These are phyloP conservation scores for Smittia sp. DNA, from an alignment of 2,888 invertebrate species.

Conservation along the genomic window DNA sequence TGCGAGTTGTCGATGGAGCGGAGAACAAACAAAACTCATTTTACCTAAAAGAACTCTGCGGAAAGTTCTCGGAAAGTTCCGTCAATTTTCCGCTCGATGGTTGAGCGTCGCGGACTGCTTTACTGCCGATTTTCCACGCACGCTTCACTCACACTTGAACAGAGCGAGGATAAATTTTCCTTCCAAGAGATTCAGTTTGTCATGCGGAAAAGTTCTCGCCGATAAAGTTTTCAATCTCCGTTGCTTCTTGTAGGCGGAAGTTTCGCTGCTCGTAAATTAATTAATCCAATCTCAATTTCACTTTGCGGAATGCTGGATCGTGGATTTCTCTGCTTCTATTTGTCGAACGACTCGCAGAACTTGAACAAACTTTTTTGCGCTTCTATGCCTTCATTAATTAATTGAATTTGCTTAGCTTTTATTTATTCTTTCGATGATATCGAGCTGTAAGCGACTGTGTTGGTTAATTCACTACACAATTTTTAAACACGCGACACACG, in stretches of 20 bases:
- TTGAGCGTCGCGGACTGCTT: not conserved
- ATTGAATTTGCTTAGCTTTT: constrained; percentile 39
- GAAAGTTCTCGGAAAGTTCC: too few relatives aligned
- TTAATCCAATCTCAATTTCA: not conserved
- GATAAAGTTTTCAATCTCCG: not conserved
- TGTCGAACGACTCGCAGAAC: constrained; percentile 3
- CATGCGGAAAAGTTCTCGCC: not conserved
- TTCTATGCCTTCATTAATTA: constrained; percentile 36
- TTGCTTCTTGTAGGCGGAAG: not conserved
- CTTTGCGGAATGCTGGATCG: not conserved
- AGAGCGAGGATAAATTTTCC: too few relatives aligned
- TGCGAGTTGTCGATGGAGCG: not conserved
- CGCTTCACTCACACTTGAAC: not conserved
- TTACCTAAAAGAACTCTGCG: not conserved
- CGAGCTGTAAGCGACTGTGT: not conserved
- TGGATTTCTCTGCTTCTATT: not conserved
- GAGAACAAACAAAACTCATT: constrained; percentile 4
- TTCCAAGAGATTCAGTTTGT: not conserved
- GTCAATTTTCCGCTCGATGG: constrained; percentile 7
- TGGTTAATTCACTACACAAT: constrained; percentile 17
- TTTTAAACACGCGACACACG: constrained; percentile 11
- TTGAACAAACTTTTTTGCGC: constrained; percentile 13
- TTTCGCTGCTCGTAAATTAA: not conserved
- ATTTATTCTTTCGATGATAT: constrained; percentile 37
- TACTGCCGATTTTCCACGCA: constrained; percentile 1